phyloP scores from a whole-genome alignment of 2,888 invertebrate species.

The Rugalucina vietnamica region DNA sequence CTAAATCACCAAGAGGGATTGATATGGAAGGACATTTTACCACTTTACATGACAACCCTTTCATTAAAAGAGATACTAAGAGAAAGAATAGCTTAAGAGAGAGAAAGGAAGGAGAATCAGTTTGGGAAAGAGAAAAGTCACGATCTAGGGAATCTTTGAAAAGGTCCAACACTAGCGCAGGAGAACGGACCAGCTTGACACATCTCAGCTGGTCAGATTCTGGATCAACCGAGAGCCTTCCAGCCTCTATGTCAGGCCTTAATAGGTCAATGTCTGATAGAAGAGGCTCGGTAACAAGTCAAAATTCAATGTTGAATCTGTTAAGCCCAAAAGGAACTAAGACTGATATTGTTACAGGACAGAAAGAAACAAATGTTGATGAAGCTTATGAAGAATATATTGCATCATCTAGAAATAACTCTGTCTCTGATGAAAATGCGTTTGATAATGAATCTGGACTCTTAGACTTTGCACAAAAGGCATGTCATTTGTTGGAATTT shows the following conservation, averaged over 20 bases:
- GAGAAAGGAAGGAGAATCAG: slow-evolving; percentile 48
- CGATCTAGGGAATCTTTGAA: slow-evolving; percentile 32
- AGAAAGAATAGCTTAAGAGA: slow-evolving; percentile 47
- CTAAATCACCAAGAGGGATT: background rate
- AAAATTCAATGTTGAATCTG: slow-evolving; percentile 53
- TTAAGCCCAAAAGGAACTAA: slow-evolving; percentile 30
- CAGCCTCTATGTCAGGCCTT: slow-evolving; percentile 42
- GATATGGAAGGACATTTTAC: slow-evolving; percentile 58
- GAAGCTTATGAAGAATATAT: slow-evolving; percentile 48
- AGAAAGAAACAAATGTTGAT: slow-evolving; percentile 60
- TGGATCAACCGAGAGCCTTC: slow-evolving; percentile 54
- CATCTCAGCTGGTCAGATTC: slow-evolving; percentile 60
- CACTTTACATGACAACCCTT: slow-evolving; percentile 62
- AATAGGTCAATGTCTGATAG: slow-evolving; percentile 32
- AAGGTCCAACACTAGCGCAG: slow-evolving; percentile 51
- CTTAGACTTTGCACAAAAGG: slow-evolving; percentile 59
- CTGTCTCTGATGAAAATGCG: background rate
- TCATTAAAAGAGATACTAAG: slow-evolving; percentile 61
- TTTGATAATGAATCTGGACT: slow-evolving; percentile 52
- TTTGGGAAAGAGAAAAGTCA: slow-evolving; percentile 51
- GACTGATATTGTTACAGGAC: slow-evolving; percentile 40
- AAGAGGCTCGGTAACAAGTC: slow-evolving; percentile 37
- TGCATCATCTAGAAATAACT: background rate
- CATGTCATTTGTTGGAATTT: slow-evolving; percentile 53
- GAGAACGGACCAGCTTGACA: slow-evolving; percentile 53